These are phyloP conservation scores for Periophthalmodon schlosseri DNA, from an alignment of 2,113 vertebrate species.

Conservation along the genomic window DNA sequence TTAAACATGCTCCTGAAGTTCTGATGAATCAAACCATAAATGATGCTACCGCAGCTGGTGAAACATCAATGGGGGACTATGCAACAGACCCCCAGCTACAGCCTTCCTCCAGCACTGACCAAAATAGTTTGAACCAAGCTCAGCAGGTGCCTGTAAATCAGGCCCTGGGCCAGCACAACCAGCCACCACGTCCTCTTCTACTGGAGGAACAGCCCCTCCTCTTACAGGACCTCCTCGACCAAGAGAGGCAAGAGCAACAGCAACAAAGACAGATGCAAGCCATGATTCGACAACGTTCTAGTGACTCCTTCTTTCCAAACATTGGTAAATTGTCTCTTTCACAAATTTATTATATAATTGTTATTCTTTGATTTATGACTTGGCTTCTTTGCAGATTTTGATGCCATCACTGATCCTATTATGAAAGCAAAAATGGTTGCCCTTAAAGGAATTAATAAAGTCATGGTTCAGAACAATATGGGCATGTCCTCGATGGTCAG, in stretches of 20 bases:
- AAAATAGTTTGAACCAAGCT: slow-evolving; percentile 57
- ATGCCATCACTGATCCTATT: slow-evolving; percentile 96
- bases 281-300: slow-evolving; percentile 95
- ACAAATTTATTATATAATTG: background rate
- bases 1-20: slow-evolving; percentile 67
- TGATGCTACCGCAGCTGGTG: slow-evolving; percentile 76
- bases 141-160: slow-evolving; percentile 83
- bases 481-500: slow-evolving; percentile 91
- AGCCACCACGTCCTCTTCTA: slow-evolving; percentile 86
- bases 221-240: slow-evolving; percentile 94
- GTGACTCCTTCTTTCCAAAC: slow-evolving; percentile 92
- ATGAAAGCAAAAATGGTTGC: slow-evolving; percentile 99
- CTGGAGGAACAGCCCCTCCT: slow-evolving; percentile 95
- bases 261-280: slow-evolving; percentile 99
- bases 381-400: slow-evolving; percentile 85
- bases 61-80: slow-evolving; percentile 69
- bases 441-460: slow-evolving; percentile 98
- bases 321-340: slow-evolving; percentile 81
- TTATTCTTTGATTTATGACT: background rate
- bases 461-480: slow-evolving; percentile 96
- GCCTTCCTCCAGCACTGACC: slow-evolving; percentile 68
- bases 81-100: slow-evolving; percentile 64
- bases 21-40: slow-evolving; percentile 74
- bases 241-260: slow-evolving; percentile 96
- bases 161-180: slow-evolving; percentile 74